Base-by-base conservation (phyloP, 2,888 invertebrate species). In the Agrenia bidenticulata region DNA sequence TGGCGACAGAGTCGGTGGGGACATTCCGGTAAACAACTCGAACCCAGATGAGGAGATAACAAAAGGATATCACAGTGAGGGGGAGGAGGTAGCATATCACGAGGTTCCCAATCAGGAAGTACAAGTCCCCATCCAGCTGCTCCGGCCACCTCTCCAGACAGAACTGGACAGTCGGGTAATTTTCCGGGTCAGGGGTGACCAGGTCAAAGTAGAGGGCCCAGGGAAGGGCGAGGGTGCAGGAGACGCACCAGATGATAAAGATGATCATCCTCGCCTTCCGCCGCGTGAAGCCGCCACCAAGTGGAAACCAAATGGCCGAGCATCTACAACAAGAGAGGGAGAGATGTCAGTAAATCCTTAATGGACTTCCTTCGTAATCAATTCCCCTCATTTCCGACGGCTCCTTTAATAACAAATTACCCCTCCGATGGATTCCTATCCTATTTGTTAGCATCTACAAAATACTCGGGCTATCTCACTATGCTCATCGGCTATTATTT, bases 271-370 rank as follows among this genome's bases (percentile, higher is more conserved):
- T 85, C 9, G 94, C 92, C 13, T 92, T 87, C 61, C 89, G 85
- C 78, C 92, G 92, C 56, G 93, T 92, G 81, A 95, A 92, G 81
- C 94, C 92, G 78, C 89, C 88, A 78, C 91, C 92, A 77, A 95
- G 81, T 1, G 94, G 93, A 88, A 92, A 94, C 90, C 95, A 94
- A 77, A 95, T 96, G 53, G 95, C 95, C 76, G 95, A 85, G 80
- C 94, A 95, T 83, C 95, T 95, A 11, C 4, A 32, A 32, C 5
- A 7, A 4, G 11, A 32, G 5, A 32, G 32, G 11, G 32, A 32
- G 4, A 32, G 11, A 32, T 32, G 32, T 4, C 4, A 32, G 32
- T 32, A 7, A 32, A 32, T 32, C 11, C 11, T 32, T 32, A 32
- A 32, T 32, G 32, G 32, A 32, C 32, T 32, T 32, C 32, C 32